Conservation (phyloP, 2,888 invertebrate species). For the Eupithecia exiguata region DNA sequence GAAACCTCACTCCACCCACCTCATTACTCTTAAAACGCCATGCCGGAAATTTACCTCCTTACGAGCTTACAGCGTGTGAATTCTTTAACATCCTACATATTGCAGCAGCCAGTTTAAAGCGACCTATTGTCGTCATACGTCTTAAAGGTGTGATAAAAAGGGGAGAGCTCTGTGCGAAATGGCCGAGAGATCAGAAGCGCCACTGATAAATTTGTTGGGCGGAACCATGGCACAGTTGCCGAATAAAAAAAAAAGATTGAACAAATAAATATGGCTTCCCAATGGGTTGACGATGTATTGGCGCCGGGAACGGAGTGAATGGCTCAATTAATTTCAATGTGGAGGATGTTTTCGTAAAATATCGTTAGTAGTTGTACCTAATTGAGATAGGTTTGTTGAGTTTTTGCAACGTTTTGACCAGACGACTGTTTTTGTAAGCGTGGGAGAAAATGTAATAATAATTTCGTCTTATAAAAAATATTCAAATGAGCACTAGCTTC, state of each 20-base stretch:
- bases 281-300: conserved; percentile 31
- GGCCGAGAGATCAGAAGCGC: conserved; percentile 25
- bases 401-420: not conserved
- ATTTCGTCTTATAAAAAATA: not conserved
- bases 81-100: conserved; percentile 33
- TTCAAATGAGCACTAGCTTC: not conserved
- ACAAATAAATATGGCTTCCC: conserved; percentile 39
- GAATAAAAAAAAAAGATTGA: conserved; percentile 36
- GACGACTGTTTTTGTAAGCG: not conserved
- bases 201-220: conserved; percentile 39
- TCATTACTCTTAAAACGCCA: conserved; percentile 21
- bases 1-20: conserved; percentile 11
- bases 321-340: conserved; percentile 30
- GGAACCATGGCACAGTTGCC: conserved; percentile 27
- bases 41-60: conserved; percentile 32
- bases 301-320: conserved; percentile 18
- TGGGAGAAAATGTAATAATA: not conserved
- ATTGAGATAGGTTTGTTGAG: not conserved
- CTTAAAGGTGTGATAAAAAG: conserved; percentile 24
- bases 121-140: conserved; percentile 27
- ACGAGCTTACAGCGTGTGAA: conserved; percentile 32
- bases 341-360: conserved; percentile 1
- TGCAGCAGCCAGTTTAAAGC: conserved; percentile 27
- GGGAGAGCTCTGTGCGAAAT: conserved; percentile 23
- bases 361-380: not conserved